Evolutionary conservation across 2,797 vertebrate genomes (phyloP), one percentile per base, ranked within the genome.

Genomic region (Eospalax fontanierii): DNA sequence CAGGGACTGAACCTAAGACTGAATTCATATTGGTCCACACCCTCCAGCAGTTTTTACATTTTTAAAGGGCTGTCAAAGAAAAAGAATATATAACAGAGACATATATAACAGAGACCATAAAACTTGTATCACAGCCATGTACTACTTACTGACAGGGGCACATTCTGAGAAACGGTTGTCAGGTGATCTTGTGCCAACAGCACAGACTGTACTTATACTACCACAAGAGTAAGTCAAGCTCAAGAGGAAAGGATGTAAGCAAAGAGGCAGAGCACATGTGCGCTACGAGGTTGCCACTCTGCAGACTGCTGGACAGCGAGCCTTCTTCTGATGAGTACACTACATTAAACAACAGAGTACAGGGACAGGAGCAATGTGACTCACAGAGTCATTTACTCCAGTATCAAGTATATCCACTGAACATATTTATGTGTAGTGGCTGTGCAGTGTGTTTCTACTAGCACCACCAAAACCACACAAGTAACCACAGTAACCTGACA

Each of bases 271-370:
- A 1, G 59, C 22, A 54, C 85, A 63, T 6, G 7, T 24, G 66
- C 21, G 15, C 2, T 12, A 0, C 0, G 0, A 18, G 50, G 24
- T 18, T 63, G 70, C 38, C 8, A 7, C 54, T 8, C 4, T 35
- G 0, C n/a, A n/a, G n/a, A 4, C 15, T 28, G 79, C 35, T 28
- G 3, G 50, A 26, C 10, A 28, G 38, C 15, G n/a, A 71, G 79
- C 33, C 61, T 50, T 21, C 24, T 57, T 43, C 24, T 38, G 15
- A 21, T 57, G 26, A 43, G 46, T 2, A 14, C 43, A 38, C 4
- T 10, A 16, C 30, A 65, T 6, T 33, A 30, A 9, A 19, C 81
- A 15, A 28, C 8, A 50, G 50, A 6, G 11, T n/a, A 54, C 50
- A 54, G 14, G 30, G 2, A 33, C 82, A 35, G 19, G 12, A 66